Conservation (phyloP, 2,113 vertebrate genomes). For the Callaeas wilsoni region DNA sequence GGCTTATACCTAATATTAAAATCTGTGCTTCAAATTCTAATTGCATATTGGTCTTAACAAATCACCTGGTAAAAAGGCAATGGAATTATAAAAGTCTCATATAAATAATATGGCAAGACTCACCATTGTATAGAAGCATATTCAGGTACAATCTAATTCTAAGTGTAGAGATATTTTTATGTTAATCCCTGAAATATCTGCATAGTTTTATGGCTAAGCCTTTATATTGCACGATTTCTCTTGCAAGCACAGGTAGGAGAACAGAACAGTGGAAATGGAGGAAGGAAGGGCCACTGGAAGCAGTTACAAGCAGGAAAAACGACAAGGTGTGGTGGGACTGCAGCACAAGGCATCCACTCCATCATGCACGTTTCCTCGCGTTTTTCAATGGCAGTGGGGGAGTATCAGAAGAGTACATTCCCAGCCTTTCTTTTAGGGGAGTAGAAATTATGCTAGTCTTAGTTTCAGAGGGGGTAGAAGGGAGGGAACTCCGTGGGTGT, state of each 20-base stretch:
- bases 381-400: neutral
- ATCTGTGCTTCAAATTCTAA: neutral
- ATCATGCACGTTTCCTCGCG: accelerated
- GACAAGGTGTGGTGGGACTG: neutral
- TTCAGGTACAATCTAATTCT: neutral
- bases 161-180: neutral
- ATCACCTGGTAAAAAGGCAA: neutral
- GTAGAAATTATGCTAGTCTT: neutral
- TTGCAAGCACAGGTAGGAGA: neutral
- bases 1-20: neutral
- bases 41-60: neutral
- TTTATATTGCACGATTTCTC: neutral
- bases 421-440: neutral
- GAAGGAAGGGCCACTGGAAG: neutral
- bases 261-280: neutral
- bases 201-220: neutral
- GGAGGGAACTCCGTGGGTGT: neutral
- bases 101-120: neutral
- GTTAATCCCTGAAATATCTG: neutral
- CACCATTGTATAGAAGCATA: neutral
- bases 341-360: accelerated
- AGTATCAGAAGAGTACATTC: neutral
- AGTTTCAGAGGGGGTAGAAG: neutral
- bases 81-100: neutral
- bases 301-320: neutral